Conservation (phyloP, 2,888 invertebrate species). For the Ormyrus rosae region DNA sequence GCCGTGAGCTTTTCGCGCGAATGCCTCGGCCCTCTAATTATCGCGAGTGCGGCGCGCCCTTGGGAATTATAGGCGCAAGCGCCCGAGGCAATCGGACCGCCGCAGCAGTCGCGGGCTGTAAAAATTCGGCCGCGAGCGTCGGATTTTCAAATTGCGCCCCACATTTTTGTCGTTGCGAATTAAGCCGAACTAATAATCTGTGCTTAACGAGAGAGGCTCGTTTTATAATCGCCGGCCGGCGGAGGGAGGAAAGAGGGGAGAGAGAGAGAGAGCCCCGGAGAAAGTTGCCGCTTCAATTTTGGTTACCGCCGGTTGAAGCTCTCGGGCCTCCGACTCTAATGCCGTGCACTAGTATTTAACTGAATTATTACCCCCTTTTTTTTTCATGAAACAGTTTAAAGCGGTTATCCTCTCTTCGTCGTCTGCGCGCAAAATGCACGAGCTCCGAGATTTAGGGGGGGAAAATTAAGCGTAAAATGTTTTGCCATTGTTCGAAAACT, state of each 20-base stretch:
- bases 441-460: too few relatives aligned
- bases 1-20: slow-evolving; percentile 26
- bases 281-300: background rate
- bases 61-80: slow-evolving; percentile 28
- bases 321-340: background rate
- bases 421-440: too few relatives aligned
- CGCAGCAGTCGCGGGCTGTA: background rate
- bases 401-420: too few relatives aligned
- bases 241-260: too few relatives aligned
- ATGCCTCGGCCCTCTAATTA: slow-evolving; percentile 39
- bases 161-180: slow-evolving; percentile 32
- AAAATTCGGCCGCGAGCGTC: slow-evolving; percentile 31
- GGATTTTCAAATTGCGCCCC: slow-evolving; percentile 29
- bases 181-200: slow-evolving; percentile 31
- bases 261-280: background rate
- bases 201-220: slow-evolving; percentile 21
- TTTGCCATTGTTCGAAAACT: too few relatives aligned
- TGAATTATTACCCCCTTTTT: too few relatives aligned
- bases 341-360: too few relatives aligned
- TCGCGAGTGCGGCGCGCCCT: slow-evolving; percentile 7
- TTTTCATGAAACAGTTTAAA: too few relatives aligned
- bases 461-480: too few relatives aligned
- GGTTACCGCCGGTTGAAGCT: background rate
- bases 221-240: background rate
- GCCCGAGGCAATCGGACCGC: slow-evolving; percentile 16